Conservation (phyloP, 2,888 invertebrate species). For the Tridacna gigas region DNA sequence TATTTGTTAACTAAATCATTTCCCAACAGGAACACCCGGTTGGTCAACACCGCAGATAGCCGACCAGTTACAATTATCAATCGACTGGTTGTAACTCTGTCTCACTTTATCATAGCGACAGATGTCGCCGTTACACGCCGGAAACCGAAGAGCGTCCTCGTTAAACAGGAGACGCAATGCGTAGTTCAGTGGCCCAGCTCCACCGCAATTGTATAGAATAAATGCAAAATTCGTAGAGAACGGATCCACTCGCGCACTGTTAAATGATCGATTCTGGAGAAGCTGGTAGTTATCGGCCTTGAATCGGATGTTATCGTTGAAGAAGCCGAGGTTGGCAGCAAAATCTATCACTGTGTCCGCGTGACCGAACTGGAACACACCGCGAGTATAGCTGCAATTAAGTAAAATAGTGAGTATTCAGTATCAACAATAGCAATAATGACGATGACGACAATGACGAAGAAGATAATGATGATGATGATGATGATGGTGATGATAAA, state of each 20-base stretch:
- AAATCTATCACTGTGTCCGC: conserved; percentile 80
- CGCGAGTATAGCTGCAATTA: conserved; percentile 70
- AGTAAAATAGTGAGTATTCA: no score
- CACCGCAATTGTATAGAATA: conserved; percentile 81
- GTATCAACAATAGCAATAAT: no score
- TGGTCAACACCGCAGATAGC: conserved; percentile 59
- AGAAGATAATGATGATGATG: no score
- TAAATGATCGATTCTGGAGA: conserved; percentile 77
- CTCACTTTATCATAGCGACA: conserved; percentile 71
- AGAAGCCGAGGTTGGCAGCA: conserved; percentile 81
- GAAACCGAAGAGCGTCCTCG: conserved; percentile 71
- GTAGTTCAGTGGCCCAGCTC: conserved; percentile 61
- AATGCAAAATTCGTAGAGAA: conserved; percentile 84
- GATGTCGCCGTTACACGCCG: conserved; percentile 67
- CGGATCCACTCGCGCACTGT: conserved; percentile 78
- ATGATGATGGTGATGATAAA: no score
- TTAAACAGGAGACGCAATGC: conserved; percentile 75
- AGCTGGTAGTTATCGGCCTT: conserved; percentile 76
- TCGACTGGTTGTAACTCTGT: conserved; percentile 52
- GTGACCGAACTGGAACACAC: conserved; percentile 80
- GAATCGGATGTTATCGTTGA: conserved; percentile 77
- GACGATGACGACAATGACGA: no score
- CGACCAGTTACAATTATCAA: conserved; percentile 72
- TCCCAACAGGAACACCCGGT: not conserved
- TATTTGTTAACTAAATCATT: not conserved